Evolutionary conservation across 2,888 invertebrate species (phyloP).

Genomic region (Limenitis camilla): DNA sequence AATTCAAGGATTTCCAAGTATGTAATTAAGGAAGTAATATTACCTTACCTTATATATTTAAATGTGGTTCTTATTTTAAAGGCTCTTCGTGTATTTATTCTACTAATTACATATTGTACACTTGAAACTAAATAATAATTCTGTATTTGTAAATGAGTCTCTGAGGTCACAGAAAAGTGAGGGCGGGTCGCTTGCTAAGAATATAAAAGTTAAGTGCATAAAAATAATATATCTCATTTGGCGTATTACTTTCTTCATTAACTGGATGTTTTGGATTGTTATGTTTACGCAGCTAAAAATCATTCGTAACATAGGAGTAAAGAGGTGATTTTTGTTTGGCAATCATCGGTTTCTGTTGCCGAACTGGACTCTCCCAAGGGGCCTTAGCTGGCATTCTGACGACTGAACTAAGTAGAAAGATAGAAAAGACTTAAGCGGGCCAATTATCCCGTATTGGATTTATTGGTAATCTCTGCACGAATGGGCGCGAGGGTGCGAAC

Average conservation of each 20-base stretch:
- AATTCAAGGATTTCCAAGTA: no score
- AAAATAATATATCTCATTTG: slow-evolving; percentile 53
- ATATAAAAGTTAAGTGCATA: slow-evolving; percentile 6
- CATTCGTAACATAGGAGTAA: slow-evolving; percentile 41
- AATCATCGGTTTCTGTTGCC: slow-evolving; percentile 52
- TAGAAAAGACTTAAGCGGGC: slow-evolving; percentile 75
- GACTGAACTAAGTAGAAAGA: slow-evolving; percentile 76
- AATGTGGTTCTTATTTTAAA: no score
- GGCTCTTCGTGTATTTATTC: no score
- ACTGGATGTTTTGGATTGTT: slow-evolving; percentile 33
- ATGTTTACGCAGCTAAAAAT: slow-evolving; percentile 40
- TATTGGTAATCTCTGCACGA: slow-evolving; percentile 76
- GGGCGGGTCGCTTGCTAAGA: not conserved
- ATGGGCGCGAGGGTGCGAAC: slow-evolving; percentile 73
- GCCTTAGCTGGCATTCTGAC: slow-evolving; percentile 73
- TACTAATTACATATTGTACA: no score
- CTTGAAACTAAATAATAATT: no score
- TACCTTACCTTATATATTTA: no score
- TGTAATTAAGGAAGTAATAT: no score
- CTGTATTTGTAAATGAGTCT: no score
- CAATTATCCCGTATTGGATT: slow-evolving; percentile 76
- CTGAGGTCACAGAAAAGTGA: no score
- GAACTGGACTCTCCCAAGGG: slow-evolving; percentile 68
- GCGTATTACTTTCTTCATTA: slow-evolving; percentile 56
- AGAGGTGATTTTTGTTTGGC: slow-evolving; percentile 55